phyloP scores from a whole-genome alignment of 2,797 vertebrate species.

The Channa striata region DNA sequence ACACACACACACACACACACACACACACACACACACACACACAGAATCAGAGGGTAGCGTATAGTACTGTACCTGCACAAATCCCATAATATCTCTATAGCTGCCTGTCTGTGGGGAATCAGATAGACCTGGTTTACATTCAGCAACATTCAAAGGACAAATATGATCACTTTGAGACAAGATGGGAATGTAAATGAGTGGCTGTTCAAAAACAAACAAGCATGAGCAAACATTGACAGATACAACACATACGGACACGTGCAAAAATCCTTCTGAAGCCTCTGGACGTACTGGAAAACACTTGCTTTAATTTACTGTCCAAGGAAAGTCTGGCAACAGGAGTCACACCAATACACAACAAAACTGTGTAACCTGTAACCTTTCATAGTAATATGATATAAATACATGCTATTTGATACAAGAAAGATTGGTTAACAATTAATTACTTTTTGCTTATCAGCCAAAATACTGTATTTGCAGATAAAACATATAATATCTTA shows the following conservation, averaged over 20 bases:
- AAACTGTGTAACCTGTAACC: not conserved
- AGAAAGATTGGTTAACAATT: not conserved
- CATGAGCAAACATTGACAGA: no score
- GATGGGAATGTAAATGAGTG: no score
- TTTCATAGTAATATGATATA: no score
- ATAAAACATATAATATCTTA: no score
- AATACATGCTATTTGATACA: not conserved
- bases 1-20: constrained; percentile 19
- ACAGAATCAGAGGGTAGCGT: not conserved
- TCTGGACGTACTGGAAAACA: constrained; percentile 94
- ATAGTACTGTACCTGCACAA: constrained; percentile 53
- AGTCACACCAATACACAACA: not conserved
- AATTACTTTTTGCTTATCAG: not conserved
- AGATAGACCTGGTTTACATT: constrained; percentile 75
- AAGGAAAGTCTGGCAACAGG: constrained; percentile 77
- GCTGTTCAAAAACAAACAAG: no score
- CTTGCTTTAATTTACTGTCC: constrained; percentile 97
- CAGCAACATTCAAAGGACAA: constrained; percentile 68
- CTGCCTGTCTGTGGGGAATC: constrained; percentile 66
- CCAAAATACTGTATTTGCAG: no score
- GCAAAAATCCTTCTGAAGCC: constrained; percentile 91
- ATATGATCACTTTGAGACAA: constrained; percentile 75
- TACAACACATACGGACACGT: constrained; percentile 27
- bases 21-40: constrained; percentile 25
- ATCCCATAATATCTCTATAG: constrained; percentile 72